A percentile compares a stretch with the other conserved stretches of the same genome.
Evolutionary conservation across 2,797 vertebrate species (phyloP).

Genomic region (Bryconaethiops microstoma): DNA sequence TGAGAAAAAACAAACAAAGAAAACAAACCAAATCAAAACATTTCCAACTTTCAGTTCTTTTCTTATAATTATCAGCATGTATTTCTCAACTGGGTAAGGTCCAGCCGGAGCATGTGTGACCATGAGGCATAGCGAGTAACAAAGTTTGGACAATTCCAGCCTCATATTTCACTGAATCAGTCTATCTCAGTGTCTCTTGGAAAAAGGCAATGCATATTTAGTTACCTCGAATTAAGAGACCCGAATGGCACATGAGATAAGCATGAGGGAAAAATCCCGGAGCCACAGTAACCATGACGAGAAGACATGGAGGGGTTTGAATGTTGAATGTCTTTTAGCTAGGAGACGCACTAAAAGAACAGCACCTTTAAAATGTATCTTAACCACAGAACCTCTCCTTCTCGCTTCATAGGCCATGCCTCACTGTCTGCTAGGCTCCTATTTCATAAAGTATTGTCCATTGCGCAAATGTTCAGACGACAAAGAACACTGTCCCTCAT

Average conservation of each 20-base stretch:
- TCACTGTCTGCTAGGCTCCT: slow-evolving; percentile 60
- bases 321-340: slow-evolving; percentile 56
- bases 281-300: slow-evolving; percentile 30
- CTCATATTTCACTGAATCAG: slow-evolving; percentile 65
- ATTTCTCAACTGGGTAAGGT: slow-evolving; percentile 72
- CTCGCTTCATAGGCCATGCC: slow-evolving; percentile 62
- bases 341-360: slow-evolving; percentile 71
- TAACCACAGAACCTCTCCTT: slow-evolving; percentile 66
- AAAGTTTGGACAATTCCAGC: slow-evolving; percentile 73
- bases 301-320: slow-evolving; percentile 16
- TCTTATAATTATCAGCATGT: slow-evolving; percentile 71
- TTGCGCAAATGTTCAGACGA: slow-evolving; percentile 47
- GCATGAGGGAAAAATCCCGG: slow-evolving; percentile 61
- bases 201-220: slow-evolving; percentile 79
- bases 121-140: slow-evolving; percentile 74
- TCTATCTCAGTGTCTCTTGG: slow-evolving; percentile 67
- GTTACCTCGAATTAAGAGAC: slow-evolving; percentile 74
- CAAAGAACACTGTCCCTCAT: slow-evolving; percentile 73
- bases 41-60: slow-evolving; percentile 67
- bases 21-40: slow-evolving; percentile 62
- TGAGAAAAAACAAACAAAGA: slow-evolving; percentile 57
- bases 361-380: slow-evolving; percentile 81
- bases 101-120: slow-evolving; percentile 71
- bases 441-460: slow-evolving; percentile 60
- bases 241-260: slow-evolving; percentile 60